Evolutionary conservation across 2,888 invertebrate species (phyloP), one percentile per base, ranked within the genome.

Genomic region (Callyntrura guangdongensis): DNA sequence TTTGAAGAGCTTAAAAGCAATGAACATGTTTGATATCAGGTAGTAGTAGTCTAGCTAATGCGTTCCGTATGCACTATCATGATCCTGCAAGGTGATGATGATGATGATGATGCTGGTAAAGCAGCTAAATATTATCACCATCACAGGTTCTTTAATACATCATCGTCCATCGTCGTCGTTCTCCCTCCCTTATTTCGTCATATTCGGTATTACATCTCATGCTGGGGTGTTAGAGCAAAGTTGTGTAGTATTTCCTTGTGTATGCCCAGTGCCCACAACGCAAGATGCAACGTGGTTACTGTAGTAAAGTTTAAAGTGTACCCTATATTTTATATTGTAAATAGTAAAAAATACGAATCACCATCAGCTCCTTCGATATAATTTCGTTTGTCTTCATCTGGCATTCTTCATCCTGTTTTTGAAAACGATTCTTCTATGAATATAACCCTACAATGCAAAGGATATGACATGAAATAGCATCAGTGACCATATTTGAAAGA

Each of bases 21-120:
- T 5, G 45, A 53, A 11, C 45, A 64, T 4, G 45, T 36, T 14
- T 56, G 56, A 64, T 36, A 36, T 61, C 20, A 47, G 53, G 56
- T 20, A 25, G n/a, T 79, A 17, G 53, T 79, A 25, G 27, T 59
- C 53, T 27, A 27, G 81, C 81, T 56, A 81, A 81, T 77, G 81
- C 56, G 59, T 59, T 81, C 49, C 22, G 36, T 64, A 61, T 61
- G 64, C 59, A 12, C 36, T 64, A 45, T 45, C 61, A 27, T 82
- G 67, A 67, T 69, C 69, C 69, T 36, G 27, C 69, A 69, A 36
- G 69, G 36, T 36, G 36, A 0, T 61, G 61, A 14, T 61, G 61
- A 8, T 61, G 61, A 3, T 53, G 69, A 8, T 27, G n/a, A n/a
- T 47, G 45, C 8, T 47, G 20, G 8, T 74, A 47, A 9, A 53